Percentiles rank a stretch among this genome's conserved stretches.
Evolutionary conservation across 2,797 vertebrate genomes (phyloP).

Genomic region (Channa striata): DNA sequence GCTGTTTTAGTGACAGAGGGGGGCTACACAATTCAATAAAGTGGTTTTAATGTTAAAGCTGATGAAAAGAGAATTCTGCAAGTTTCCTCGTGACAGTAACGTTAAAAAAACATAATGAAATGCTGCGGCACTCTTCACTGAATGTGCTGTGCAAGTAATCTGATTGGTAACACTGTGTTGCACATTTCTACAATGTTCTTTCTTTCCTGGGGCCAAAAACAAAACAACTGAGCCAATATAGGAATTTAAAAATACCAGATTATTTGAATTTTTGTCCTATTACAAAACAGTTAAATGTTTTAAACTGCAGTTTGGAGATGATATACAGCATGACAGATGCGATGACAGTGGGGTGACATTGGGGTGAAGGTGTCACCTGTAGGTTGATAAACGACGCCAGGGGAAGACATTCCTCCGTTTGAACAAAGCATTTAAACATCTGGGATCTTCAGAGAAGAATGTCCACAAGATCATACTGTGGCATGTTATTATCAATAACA

Average conservation of each 20-base stretch:
- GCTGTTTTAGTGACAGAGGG: no score
- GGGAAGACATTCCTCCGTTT: slow-evolving; percentile 52
- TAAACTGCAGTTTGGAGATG: not conserved
- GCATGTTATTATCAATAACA: slow-evolving; percentile 46
- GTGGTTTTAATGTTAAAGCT: no score
- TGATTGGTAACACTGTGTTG: not conserved
- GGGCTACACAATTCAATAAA: no score
- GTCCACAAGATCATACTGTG: slow-evolving; percentile 18
- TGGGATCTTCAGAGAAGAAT: slow-evolving; percentile 38
- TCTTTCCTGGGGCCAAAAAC: not conserved
- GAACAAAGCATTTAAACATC: slow-evolving; percentile 54
- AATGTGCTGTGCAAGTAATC: slow-evolving; percentile 13
- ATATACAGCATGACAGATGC: not conserved
- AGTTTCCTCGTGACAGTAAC: not conserved
- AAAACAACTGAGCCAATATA: not conserved
- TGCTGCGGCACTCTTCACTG: not conserved
- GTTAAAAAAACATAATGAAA: not conserved
- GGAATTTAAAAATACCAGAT: not conserved
- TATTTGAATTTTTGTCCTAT: not conserved
- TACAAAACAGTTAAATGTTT: not conserved
- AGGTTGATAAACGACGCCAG: slow-evolving; percentile 32
- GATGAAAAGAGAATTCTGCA: no score
- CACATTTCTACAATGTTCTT: not conserved
- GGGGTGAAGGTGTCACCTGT: slow-evolving; percentile 28
- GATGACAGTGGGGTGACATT: slow-evolving; percentile 8